A percentile compares a stretch with the other conserved stretches of the same genome.
These are phyloP conservation scores for Dicaeum eximium DNA, from an alignment of 2,113 vertebrate genomes.

Conservation along the genomic window DNA sequence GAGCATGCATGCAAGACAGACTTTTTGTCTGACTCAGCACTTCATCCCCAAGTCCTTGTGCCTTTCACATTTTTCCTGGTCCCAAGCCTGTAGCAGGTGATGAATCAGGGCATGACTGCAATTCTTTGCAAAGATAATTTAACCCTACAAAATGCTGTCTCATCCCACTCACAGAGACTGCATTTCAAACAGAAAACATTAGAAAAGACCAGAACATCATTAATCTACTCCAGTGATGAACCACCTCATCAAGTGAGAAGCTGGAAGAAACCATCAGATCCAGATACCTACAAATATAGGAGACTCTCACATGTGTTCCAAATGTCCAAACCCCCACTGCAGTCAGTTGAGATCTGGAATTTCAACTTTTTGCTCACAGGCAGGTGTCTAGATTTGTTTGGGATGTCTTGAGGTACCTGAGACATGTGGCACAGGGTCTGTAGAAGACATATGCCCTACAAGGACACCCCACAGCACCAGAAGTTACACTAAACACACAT, in stretches of 20 bases:
- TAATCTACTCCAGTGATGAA: not conserved
- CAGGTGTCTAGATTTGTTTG: not conserved
- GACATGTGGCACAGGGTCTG: not conserved
- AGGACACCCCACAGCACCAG: not conserved
- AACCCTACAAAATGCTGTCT: fast-evolving
- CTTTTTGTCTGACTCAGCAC: not conserved
- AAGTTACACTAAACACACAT: not conserved
- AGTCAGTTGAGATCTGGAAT: not conserved
- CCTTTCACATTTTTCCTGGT: not conserved
- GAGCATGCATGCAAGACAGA: fast-evolving
- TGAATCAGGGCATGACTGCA: not conserved
- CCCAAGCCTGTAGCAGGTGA: not conserved
- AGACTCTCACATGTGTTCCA: fast-evolving
- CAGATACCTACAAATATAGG: not conserved
- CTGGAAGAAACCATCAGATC: not conserved
- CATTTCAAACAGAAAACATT: not conserved
- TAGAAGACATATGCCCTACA: not conserved
- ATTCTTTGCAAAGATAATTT: not conserved
- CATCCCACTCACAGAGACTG: not conserved
- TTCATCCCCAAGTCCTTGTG: not conserved
- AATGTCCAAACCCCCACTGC: not conserved
- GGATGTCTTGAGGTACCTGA: not conserved
- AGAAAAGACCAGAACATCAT: not conserved
- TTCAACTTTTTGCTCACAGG: not conserved
- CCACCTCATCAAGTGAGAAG: fast-evolving